Percentiles rank a stretch among this genome's conserved stretches.
These are phyloP conservation scores for Porites evermanni DNA, from an alignment of 92 coral and sea anemone genomes.

Conservation along the genomic window DNA sequence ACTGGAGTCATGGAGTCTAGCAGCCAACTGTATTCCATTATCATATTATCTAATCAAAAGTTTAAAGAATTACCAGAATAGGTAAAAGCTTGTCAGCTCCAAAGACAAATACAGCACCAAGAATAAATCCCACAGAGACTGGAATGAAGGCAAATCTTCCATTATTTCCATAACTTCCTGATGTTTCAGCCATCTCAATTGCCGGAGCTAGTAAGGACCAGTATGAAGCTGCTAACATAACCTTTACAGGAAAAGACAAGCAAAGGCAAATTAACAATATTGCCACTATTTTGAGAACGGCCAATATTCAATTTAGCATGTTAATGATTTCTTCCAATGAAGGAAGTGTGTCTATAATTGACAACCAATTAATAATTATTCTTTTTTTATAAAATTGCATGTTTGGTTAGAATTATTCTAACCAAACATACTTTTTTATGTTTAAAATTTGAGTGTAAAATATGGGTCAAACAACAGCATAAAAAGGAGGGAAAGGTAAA, in stretches of 20 bases:
- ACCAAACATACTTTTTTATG: no score
- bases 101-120: constrained; percentile 96
- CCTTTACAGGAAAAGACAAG: constrained; percentile 50
- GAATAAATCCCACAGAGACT: constrained; percentile 86
- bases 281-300: background rate
- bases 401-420: no score
- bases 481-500: no score
- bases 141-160: constrained; percentile 92
- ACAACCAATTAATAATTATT: no score
- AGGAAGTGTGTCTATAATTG: background rate
- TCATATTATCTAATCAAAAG: background rate
- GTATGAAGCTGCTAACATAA: constrained; percentile 97
- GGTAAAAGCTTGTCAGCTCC: constrained; percentile 91
- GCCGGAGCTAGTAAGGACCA: constrained; percentile 99
- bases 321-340: no score
- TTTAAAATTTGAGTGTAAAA: no score
- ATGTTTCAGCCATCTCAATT: constrained; percentile 90
- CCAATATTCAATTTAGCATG: background rate
- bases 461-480: no score
- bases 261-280: no score
- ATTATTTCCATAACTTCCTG: constrained; percentile 78
- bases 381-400: no score
- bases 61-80: constrained; percentile 70
- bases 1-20: background rate
- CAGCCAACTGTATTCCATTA: background rate